Conservation (phyloP, 1,140 invertebrate genomes). For the Philopotamus ludificatus region DNA sequence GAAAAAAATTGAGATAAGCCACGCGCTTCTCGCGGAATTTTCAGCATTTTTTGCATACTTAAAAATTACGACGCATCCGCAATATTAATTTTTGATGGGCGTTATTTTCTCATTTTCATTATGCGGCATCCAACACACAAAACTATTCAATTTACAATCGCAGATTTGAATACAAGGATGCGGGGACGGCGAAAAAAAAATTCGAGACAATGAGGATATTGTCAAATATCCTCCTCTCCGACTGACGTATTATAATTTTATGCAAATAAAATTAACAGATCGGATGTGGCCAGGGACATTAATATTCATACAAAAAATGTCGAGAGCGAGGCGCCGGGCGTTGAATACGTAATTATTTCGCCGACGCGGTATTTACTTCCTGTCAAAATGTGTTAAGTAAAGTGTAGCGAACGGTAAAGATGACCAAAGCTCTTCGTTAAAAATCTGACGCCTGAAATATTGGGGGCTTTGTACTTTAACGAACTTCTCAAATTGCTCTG, state of each 20-base stretch:
- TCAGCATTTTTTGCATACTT: too few relatives aligned
- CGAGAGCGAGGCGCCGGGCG: constrained; percentile 4
- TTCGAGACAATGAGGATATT: too few relatives aligned
- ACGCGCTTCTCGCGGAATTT: too few relatives aligned
- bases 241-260: constrained; percentile 35
- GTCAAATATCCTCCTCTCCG: too few relatives aligned
- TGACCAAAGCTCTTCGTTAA: constrained; percentile 8
- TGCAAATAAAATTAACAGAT: constrained; percentile 40
- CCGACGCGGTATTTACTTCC: constrained; percentile 13
- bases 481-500: constrained; percentile 2
- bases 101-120: too few relatives aligned
- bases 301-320: constrained; percentile 41
- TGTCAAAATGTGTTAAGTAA: constrained; percentile 1
- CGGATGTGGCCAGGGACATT: constrained; percentile 35
- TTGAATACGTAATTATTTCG: constrained; percentile 35
- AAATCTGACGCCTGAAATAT: constrained; percentile 7
- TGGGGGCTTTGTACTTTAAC: constrained; percentile 18
- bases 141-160: too few relatives aligned
- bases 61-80: too few relatives aligned
- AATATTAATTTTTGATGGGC: too few relatives aligned
- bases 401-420: background rate
- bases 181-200: too few relatives aligned
- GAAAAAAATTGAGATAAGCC: too few relatives aligned
- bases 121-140: too few relatives aligned
- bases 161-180: too few relatives aligned